Conservation (phyloP, 2,113 vertebrate genomes). For the Pogonocichla stellata region DNA sequence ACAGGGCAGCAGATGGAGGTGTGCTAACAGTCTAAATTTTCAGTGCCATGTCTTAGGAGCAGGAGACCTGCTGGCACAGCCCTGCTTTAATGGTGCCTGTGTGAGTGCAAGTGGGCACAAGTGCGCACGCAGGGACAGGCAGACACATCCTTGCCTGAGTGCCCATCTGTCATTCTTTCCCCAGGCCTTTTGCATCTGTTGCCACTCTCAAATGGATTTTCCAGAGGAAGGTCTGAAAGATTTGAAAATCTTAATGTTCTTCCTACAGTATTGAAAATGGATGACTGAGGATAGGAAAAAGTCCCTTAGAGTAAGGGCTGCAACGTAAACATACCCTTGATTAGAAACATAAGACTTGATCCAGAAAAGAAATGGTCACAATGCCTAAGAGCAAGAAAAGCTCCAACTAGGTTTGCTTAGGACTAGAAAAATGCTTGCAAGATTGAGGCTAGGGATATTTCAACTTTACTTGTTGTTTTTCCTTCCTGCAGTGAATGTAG, state of each 20-base stretch:
- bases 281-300: background rate
- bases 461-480: background rate
- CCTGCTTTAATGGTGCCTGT: background rate
- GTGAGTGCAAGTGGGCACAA: background rate
- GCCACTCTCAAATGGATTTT: background rate
- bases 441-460: background rate
- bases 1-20: background rate
- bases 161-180: background rate
- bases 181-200: background rate
- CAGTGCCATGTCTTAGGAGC: background rate
- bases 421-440: background rate
- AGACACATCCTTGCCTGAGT: background rate
- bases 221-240: background rate
- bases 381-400: background rate
- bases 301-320: background rate
- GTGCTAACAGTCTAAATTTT: background rate
- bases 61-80: background rate
- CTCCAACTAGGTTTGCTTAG: background rate
- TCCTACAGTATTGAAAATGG: background rate
- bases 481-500: background rate
- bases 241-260: background rate
- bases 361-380: background rate
- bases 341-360: background rate
- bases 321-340: background rate
- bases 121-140: background rate